phyloP scores from a whole-genome alignment of 35 echinoderm and acorn worm genomes.

The Lytechinus pictus region DNA sequence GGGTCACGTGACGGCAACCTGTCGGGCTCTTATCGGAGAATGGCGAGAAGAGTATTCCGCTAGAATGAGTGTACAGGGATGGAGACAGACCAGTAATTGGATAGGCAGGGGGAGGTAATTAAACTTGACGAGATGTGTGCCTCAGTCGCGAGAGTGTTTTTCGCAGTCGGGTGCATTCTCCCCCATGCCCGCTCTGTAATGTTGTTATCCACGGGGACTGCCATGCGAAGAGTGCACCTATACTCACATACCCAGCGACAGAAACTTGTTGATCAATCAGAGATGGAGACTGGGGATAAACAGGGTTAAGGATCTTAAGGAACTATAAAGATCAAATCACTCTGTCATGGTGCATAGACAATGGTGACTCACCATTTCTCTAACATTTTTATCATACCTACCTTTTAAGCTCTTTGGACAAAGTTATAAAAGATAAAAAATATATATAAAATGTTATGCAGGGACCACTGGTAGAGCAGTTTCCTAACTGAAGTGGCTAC shows the following conservation, averaged over 20 bases:
- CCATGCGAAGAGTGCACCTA: neutral
- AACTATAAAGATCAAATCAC: neutral
- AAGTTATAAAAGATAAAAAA: neutral
- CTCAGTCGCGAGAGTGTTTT: constrained; percentile 7
- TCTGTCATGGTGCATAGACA: neutral
- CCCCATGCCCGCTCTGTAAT: neutral
- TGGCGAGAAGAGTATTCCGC: neutral
- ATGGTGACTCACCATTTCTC: neutral
- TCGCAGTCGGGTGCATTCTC: constrained; percentile 29
- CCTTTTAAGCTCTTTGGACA: neutral
- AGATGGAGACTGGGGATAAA: neutral
- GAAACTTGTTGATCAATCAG: constrained; percentile 39
- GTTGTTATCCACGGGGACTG: constrained; percentile 24
- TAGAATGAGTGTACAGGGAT: neutral
- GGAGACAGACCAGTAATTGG: constrained; percentile 34
- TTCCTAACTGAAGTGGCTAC: too few species aligned
- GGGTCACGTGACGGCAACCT: neutral
- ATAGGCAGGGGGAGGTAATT: constrained; percentile 53
- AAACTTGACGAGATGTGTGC: constrained; percentile 39
- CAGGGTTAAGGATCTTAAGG: neutral
- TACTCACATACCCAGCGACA: neutral
- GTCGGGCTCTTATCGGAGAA: neutral
- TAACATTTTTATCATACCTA: neutral
- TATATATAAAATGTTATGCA: neutral
- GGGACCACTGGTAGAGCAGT: too few species aligned